Base-by-base conservation (phyloP, 2,113 vertebrate species). In the Ibidorhyncha struthersii region DNA sequence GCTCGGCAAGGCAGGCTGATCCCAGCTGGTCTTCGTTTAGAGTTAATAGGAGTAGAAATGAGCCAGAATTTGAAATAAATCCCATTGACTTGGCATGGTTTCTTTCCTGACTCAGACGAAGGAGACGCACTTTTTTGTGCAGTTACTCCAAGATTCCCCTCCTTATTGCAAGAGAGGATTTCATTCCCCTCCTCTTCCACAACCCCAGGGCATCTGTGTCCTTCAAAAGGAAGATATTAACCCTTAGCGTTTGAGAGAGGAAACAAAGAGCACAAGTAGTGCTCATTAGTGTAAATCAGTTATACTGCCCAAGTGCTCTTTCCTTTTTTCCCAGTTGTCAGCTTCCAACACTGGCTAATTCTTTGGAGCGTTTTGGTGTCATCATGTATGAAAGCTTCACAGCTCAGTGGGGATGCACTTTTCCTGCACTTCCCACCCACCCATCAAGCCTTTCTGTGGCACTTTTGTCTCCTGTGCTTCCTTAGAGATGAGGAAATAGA, bases 31-130 rank as follows among this genome's bases (percentile, higher is more conserved):
- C 96, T 95, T 97, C 17, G 20, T 97, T 98, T 97, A 76, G 88
- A 95, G 92, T 94, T 96, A 96, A 97, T 95, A 96, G 95, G 86
- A 97, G 71, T 69, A 90, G 8, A 92, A 96, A 96, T 38, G 93
- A 97, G 97, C 96, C 95, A 96, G 84, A 95, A 86, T 95, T 90
- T 96, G 94, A 97, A 96, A 97, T 92, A 94, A 97, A 97, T 97
- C 94, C 94, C 82, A 8, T 94, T 73, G 89, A 77, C 94, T 97
- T 97, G 94, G 95, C 96, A 82, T 2, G 0, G 72, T 73, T 94
- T 95, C 95, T 96, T 92, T 95, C 89, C 96, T 96, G 96, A 98
- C 95, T 98, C 96, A 97, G 96, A 78, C 34, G 22, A 78, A 93
- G 83, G 94, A 96, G 91, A 90, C 4, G 30, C 36, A 58, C 89